Conservation (phyloP, 2,888 invertebrate genomes). For the Xestia ashworthii region DNA sequence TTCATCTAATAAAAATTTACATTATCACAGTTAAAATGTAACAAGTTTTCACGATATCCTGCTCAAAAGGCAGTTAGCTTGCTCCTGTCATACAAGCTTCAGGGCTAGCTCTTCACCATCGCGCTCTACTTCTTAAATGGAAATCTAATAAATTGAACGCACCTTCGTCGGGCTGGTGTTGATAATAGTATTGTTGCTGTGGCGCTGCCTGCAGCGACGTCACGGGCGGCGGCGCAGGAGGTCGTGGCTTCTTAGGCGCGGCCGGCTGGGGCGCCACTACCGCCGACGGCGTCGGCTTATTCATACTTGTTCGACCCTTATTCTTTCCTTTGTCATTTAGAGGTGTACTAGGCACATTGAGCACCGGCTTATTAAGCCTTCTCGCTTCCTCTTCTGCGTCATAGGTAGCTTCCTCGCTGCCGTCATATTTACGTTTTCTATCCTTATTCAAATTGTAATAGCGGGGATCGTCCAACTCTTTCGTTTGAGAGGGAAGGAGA, state of each 20-base stretch:
- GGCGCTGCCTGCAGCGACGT: constrained; percentile 86
- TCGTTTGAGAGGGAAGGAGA: constrained; percentile 81
- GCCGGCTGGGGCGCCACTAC: constrained; percentile 87
- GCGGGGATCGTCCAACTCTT: constrained; percentile 93
- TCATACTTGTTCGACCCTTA: constrained; percentile 79
- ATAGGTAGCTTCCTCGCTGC: constrained; percentile 92
- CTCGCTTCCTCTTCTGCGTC: constrained; percentile 90
- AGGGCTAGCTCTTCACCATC: constrained; percentile 91
- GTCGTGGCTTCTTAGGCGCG: constrained; percentile 87
- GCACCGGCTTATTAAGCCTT: constrained; percentile 87
- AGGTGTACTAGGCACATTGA: constrained; percentile 89
- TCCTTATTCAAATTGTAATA: constrained; percentile 94
- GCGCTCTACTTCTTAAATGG: constrained; percentile 90
- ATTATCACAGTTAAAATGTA: constrained; percentile 91
- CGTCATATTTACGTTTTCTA: constrained; percentile 93
- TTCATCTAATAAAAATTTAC: constrained; percentile 89
- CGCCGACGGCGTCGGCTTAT: constrained; percentile 83
- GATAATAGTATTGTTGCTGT: constrained; percentile 90
- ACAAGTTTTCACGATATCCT: constrained; percentile 89
- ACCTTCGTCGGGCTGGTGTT: constrained; percentile 91
- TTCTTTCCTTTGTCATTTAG: constrained; percentile 87
- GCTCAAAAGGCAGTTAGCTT: constrained; percentile 87
- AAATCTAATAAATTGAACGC: constrained; percentile 91
- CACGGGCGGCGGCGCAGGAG: constrained; percentile 86
- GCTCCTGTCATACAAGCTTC: constrained; percentile 91